Base-by-base conservation (phyloP, 2,888 invertebrate species). In the Gymnocheta viridis region DNA sequence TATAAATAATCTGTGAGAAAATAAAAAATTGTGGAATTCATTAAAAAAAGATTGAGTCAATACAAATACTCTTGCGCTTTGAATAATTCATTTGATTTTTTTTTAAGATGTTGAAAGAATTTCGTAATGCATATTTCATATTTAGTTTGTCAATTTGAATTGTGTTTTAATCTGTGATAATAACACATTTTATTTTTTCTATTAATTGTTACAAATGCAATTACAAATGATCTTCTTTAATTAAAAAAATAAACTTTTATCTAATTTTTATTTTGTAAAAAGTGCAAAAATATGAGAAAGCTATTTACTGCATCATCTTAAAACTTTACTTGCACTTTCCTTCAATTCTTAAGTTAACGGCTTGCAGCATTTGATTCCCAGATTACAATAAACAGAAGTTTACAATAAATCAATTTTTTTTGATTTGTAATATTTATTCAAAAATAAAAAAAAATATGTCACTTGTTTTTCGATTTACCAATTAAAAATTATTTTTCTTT, bases 371-470 rank as follows among this genome's bases (percentile, higher is more conserved):
- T n/a, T 44, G 17, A 70, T 56, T 70, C 58, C n/a, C n/a, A n/a
- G n/a, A 54, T n/a, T 9, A 4, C 14, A 10, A 29, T 7, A 10
- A 17, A n/a, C 6, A 24, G 54, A 47, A 47, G 17, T 22, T 17
- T 5, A 1, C 54, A 44, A 27, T 12, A 27, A 35, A 51, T n/a
- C n/a, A 12, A 49, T 4, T 7, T 29, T 12, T 14, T 60, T 24
- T 79, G 24, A 79, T 72, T 72, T 79, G 64, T 64, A 54, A 19
- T 17, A 73, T 67, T 80, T 66, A 66, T 81, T 67, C 60, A 4
- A 73, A 66, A 79, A n/a, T n/a, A n/a, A n/a, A n/a, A n/a, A n/a
- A n/a, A n/a, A n/a, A 72, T 56, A 49, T 80, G 66, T 49, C 56
- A 80, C 29, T 47, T 56, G 47, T 49, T n/a, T n/a, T n/a, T 5